A percentile compares a stretch with the other conserved stretches of the same genome.
Evolutionary conservation across 2,888 invertebrate species (phyloP).

Genomic region (Drosophila multiciliata): DNA sequence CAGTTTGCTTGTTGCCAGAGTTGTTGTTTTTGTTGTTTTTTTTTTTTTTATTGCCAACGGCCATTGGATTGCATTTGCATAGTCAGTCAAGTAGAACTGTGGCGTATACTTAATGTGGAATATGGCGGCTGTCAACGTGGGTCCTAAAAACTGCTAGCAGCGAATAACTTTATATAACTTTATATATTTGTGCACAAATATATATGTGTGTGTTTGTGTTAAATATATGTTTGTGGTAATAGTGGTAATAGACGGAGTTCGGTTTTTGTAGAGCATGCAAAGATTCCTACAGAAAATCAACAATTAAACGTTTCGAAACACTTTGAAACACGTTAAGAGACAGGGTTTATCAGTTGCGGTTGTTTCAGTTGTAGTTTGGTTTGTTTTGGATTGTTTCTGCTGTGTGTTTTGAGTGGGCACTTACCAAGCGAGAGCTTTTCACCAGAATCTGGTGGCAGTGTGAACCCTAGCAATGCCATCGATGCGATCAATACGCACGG

Average conservation of each 20-base stretch:
- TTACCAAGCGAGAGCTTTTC: slow-evolving; percentile 99
- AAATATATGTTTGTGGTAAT: slow-evolving; percentile 11
- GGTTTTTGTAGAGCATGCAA: slow-evolving; percentile 54
- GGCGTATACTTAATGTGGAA: slow-evolving; percentile 46
- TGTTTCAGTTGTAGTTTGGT: slow-evolving; percentile 13
- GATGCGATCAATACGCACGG: slow-evolving; percentile 99
- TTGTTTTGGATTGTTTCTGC: slow-evolving; percentile 10
- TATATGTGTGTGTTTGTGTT: background rate
- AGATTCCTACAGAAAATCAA: slow-evolving; percentile 42
- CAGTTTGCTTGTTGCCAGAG: slow-evolving; percentile 30
- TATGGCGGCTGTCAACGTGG: slow-evolving; percentile 28
- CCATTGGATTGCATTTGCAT: slow-evolving; percentile 66
- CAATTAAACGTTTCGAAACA: slow-evolving; percentile 45
- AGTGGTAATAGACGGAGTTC: slow-evolving; percentile 19
- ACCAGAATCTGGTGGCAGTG: slow-evolving; percentile 99
- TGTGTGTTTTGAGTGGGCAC: slow-evolving; percentile 55
- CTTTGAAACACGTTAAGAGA: slow-evolving; percentile 6
- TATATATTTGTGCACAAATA: background rate
- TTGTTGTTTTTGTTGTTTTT: background rate
- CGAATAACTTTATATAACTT: slow-evolving; percentile 33
- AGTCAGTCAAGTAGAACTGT: slow-evolving; percentile 58
- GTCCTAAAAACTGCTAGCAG: slow-evolving; percentile 17
- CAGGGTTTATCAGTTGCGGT: slow-evolving; percentile 16
- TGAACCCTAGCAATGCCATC: slow-evolving; percentile 99
- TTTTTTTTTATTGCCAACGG: slow-evolving; percentile 41